A percentile compares a stretch with the other conserved stretches of the same genome.
Evolutionary conservation across 2,797 vertebrate genomes (phyloP).

Genomic region (Oryzias dopingdopingensis): DNA sequence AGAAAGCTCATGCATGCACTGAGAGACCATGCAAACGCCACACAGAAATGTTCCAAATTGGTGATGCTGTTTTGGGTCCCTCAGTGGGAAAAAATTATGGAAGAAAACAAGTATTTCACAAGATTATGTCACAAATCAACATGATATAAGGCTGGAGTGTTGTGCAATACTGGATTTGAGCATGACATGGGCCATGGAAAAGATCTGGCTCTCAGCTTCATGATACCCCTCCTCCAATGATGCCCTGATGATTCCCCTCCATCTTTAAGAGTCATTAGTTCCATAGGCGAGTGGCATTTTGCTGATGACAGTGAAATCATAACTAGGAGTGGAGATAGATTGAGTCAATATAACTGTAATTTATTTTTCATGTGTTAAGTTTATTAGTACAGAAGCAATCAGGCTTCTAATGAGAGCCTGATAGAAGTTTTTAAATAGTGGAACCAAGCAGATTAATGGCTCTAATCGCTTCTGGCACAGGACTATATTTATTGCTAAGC

Average conservation of each 20-base stretch:
- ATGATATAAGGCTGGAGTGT: too few relatives aligned
- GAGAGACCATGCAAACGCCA: too few relatives aligned
- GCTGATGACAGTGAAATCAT: constrained; percentile 66
- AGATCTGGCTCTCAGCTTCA: background rate
- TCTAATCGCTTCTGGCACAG: constrained; percentile 56
- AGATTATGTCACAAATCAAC: too few relatives aligned
- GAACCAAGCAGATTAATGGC: constrained; percentile 62
- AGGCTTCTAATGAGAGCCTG: constrained; percentile 69
- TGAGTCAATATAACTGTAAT: constrained; percentile 75
- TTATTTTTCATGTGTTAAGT: constrained; percentile 70
- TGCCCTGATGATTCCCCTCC: constrained; percentile 19
- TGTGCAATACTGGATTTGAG: background rate
- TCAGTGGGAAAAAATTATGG: too few relatives aligned
- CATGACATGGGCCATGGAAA: too few relatives aligned
- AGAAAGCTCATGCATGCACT: too few relatives aligned
- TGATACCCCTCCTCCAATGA: background rate
- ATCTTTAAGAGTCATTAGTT: constrained; percentile 51
- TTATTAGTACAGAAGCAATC: constrained; percentile 77
- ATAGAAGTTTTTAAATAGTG: constrained; percentile 61
- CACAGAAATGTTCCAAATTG: too few relatives aligned
- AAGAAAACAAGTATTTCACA: too few relatives aligned
- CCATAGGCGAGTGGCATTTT: constrained; percentile 43
- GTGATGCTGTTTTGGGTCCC: too few relatives aligned
- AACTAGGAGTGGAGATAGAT: constrained; percentile 71
- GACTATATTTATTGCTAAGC: constrained; percentile 51